Base-by-base conservation (phyloP, 2,113 vertebrate genomes). In the Cinclus cinclus region DNA sequence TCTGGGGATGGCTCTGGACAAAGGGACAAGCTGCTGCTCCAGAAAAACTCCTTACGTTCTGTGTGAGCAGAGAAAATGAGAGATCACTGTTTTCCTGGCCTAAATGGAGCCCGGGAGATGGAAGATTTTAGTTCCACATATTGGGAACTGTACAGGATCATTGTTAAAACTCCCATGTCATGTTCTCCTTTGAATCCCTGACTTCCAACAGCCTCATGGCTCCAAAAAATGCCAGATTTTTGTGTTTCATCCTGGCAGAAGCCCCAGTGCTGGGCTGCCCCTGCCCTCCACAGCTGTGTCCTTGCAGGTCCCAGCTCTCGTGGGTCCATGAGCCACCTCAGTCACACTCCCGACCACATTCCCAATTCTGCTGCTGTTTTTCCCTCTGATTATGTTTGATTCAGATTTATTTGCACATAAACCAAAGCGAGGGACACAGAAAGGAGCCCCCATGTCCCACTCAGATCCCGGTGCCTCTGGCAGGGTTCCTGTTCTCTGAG, bases 331-430 rank as follows among this genome's bases (percentile, higher is more conserved):
- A 28, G 60, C 64, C 10, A 31, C 89, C 62, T 71, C 14, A 0
- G 1, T 17, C 50, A 19, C 75, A 6, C 15, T 44, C 49, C 0
- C 0, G 8, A 19, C 22, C 37, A 23, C 10, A 15, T 80, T 87
- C 64, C 80, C 56, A 55, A 28, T 67, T 13, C 56, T 17, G 28
- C 25, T 28, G 1, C 13, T 55, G 33, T 19, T n/a, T 50, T 59
- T 28, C 25, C 24, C 58, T 41, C 58, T 89, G 62, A 14, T 80
- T 73, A 31, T 4, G n/a, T 23, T 13, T 21, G 33, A 83, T 95
- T 58, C 44, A 23, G 22, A 4, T 12, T 68, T 46, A 39, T 73
- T 80, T 77, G 44, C 64, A 71, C 50, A 2, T n/a, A 39, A 7
- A 17, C 65, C 41, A 55, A 58, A 64, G 78, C 0, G 6, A 60